phyloP scores from a whole-genome alignment of 2,888 invertebrate species.

The Chironomus riparius region DNA sequence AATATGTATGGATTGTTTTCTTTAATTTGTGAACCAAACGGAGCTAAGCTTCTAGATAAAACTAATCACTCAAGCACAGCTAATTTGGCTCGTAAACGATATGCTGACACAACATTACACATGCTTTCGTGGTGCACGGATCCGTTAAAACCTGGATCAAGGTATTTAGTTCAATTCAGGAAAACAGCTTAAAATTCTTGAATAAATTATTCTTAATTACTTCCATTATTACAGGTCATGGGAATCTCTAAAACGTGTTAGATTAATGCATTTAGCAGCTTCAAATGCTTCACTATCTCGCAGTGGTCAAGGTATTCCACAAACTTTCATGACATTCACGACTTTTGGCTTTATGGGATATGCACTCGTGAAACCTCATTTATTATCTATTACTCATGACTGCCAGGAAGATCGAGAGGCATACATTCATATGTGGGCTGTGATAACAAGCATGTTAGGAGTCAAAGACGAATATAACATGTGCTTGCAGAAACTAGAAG shows the following conservation, averaged over 20 bases:
- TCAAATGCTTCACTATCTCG: slow-evolving; percentile 43
- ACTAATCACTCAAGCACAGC: slow-evolving; percentile 56
- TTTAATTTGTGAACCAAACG: slow-evolving; percentile 58
- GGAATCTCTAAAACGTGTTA: slow-evolving; percentile 51
- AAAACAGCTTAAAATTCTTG: slow-evolving; percentile 33
- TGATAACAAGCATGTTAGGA: slow-evolving; percentile 65
- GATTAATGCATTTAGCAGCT: slow-evolving; percentile 52
- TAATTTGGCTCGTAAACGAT: slow-evolving; percentile 57
- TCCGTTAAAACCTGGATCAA: slow-evolving; percentile 53
- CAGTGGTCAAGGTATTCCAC: slow-evolving; percentile 48
- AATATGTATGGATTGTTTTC: slow-evolving; percentile 62
- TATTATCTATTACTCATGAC: slow-evolving; percentile 51
- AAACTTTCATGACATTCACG: slow-evolving; percentile 67
- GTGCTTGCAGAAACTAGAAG: slow-evolving; percentile 28
- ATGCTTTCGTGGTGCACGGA: slow-evolving; percentile 65
- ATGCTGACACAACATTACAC: slow-evolving; percentile 63
- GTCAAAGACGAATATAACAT: slow-evolving; percentile 49
- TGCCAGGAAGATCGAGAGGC: slow-evolving; percentile 57
- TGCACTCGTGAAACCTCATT: slow-evolving; percentile 49
- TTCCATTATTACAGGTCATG: neutral
- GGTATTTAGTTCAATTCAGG: too few relatives aligned
- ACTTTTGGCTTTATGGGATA: slow-evolving; percentile 71
- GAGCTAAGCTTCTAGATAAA: slow-evolving; percentile 54
- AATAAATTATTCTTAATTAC: neutral
- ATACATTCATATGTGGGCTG: slow-evolving; percentile 69